phyloP scores from a whole-genome alignment of 2,797 vertebrate species.

The Monodelphis domestica region DNA sequence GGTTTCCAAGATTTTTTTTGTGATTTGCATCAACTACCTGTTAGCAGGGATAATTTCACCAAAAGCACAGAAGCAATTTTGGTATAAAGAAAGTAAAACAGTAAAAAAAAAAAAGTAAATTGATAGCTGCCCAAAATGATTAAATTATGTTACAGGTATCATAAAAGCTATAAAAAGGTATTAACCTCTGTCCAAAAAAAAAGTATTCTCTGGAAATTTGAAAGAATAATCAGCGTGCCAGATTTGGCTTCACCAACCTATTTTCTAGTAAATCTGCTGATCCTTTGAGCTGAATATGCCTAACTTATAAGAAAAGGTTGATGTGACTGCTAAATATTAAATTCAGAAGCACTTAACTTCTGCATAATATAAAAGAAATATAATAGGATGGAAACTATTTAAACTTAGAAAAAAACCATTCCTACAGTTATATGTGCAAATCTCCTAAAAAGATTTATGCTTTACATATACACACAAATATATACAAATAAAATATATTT shows the following conservation, averaged over 20 bases:
- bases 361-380: too few species aligned
- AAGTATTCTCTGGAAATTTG: conserved; percentile 27
- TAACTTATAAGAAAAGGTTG: conserved; percentile 38
- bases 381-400: background rate
- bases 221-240: conserved; percentile 38
- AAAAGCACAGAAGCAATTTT: conserved; percentile 34
- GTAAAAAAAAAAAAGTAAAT: conserved; percentile 59
- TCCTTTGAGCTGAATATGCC: conserved; percentile 23
- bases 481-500: background rate
- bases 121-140: conserved; percentile 40
- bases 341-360: conserved; percentile 39
- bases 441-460: background rate
- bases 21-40: conserved; percentile 26
- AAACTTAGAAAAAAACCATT: conserved; percentile 4
- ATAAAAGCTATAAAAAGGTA: conserved; percentile 56
- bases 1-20: conserved; percentile 23
- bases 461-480: too few species aligned
- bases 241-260: conserved; percentile 51
- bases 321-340: background rate
- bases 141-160: conserved; percentile 43
- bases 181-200: conserved; percentile 32
- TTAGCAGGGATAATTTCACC: conserved; percentile 42
- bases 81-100: conserved; percentile 50
- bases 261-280: conserved; percentile 27
- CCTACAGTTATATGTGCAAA: background rate